Evolutionary conservation across 2,888 invertebrate species (phyloP), one percentile per base, ranked within the genome.

Genomic region (Galeopsomyia nigrocyanea): DNA sequence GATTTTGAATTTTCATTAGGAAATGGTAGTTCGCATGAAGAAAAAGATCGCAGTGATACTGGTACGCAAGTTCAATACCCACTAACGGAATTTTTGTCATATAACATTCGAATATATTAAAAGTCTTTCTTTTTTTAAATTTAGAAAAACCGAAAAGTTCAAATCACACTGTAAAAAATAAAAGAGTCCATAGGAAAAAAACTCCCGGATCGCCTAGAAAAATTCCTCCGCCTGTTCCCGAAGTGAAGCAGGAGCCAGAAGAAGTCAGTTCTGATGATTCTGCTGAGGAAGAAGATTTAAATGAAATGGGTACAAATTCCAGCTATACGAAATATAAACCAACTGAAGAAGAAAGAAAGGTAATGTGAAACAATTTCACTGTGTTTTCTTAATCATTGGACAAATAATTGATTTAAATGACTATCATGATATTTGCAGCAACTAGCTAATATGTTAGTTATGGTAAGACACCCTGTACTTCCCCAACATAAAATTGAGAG

Each of bases 401-500:
- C 19, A 6, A 17, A 47, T 16, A 53, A 64, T 22, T 22, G 17
- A 17, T 26, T 67, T 39, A 39, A 39, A 31, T 57, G 26, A 47
- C 16, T 19, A 2, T 49, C 46, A 14, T 49, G 55, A 62, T 57
- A 67, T 69, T 67, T 79, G 9, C 55, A 85, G 84, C 74, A 76
- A 75, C 68, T 84, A 17, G 17, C 46, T 7, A 7, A 73, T 5
- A 56, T 85, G 19, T 3, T 19, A 13, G 74, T 85, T 61, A 39
- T 72, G 47, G 26, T 83, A 46, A 74, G 55, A 6, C 81, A 84
- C 60, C 9, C 79, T 17, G 79, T 82, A 22, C 80, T 79, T 5
- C 77, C 74, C 0, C 85, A 85, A 75, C 85, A 85, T 74, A 70
- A 71, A 64, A 68, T 84, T 47, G 82, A 81, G 71, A 57, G 7